phyloP scores from a whole-genome alignment of 1,140 invertebrate genomes.

The Ceratosolen solmsi region DNA sequence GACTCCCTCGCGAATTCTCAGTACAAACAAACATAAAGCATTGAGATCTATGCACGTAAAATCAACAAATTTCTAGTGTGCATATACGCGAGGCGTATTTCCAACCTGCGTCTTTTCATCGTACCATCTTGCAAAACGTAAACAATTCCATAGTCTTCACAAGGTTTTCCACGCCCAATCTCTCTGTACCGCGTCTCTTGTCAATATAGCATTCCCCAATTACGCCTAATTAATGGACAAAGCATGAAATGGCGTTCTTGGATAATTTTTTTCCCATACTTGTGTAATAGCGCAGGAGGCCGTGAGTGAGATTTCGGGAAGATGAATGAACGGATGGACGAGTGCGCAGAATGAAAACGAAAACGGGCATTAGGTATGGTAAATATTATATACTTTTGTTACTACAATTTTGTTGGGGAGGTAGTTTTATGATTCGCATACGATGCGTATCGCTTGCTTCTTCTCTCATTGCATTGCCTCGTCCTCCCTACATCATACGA shows the following conservation, averaged over 20 bases:
- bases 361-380: no score
- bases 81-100: neutral
- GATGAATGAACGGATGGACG: no score
- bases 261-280: neutral
- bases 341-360: neutral
- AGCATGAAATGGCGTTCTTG: neutral
- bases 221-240: neutral
- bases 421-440: no score
- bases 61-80: slow-evolving; percentile 20
- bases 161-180: neutral
- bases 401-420: no score
- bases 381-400: no score
- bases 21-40: neutral
- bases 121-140: neutral
- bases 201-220: neutral
- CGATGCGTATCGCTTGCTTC: neutral
- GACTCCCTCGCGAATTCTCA: slow-evolving; percentile 9
- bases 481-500: neutral
- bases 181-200: neutral
- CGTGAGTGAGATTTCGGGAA: neutral
- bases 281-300: neutral
- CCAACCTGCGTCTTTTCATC: neutral
- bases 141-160: neutral
- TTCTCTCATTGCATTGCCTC: neutral
- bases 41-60: neutral